Percentiles rank a stretch among this genome's conserved stretches.
phyloP scores from a whole-genome alignment of 2,113 vertebrate species.

The Canis aureus region DNA sequence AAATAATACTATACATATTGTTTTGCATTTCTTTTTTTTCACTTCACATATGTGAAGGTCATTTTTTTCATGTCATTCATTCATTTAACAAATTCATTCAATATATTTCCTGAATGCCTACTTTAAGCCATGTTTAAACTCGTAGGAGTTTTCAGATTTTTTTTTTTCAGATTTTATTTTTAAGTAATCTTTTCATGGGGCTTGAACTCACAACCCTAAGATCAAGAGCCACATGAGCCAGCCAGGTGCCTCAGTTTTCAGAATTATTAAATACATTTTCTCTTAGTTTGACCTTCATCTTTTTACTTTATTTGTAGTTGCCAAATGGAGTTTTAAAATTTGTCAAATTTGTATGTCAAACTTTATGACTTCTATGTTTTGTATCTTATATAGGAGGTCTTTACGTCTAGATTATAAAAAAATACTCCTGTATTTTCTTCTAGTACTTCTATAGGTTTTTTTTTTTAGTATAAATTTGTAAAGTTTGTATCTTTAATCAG shows the following conservation, averaged over 20 bases:
- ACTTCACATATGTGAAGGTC: background rate
- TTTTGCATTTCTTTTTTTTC: slow-evolving; percentile 6
- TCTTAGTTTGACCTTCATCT: background rate
- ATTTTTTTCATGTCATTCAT: slow-evolving; percentile 24
- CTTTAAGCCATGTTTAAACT: background rate
- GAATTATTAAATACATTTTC: background rate
- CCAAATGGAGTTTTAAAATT: background rate
- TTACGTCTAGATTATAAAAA: background rate
- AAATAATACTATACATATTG: background rate
- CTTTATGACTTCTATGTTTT: background rate
- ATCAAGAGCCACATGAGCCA: background rate
- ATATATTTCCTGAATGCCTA: background rate
- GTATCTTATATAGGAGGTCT: background rate
- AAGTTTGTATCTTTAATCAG: background rate
- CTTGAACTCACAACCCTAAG: background rate
- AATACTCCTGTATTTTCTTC: background rate
- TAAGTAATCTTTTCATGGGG: background rate
- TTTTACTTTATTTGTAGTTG: background rate
- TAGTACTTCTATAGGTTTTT: background rate
- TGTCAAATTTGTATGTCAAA: background rate
- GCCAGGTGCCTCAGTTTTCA: background rate
- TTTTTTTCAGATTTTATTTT: background rate
- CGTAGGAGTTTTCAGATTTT: background rate
- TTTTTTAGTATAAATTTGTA: background rate
- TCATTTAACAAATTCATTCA: background rate